Evolutionary conservation across 2,888 invertebrate species (phyloP).

Genomic region (Cheilosia vernalis): DNA sequence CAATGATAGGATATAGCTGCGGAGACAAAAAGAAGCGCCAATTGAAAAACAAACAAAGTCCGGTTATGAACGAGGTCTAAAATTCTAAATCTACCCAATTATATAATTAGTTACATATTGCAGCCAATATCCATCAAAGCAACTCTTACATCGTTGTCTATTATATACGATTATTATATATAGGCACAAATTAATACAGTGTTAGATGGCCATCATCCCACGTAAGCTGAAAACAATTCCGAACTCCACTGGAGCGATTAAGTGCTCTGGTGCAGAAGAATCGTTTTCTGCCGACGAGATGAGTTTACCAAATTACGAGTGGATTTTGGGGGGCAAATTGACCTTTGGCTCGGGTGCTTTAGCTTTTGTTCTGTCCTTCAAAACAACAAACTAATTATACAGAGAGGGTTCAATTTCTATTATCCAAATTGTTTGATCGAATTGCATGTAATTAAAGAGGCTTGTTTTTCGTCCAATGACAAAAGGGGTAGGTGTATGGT

Average conservation of each 20-base stretch:
- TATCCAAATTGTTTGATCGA: conserved; percentile 19
- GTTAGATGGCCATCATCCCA: too few species aligned
- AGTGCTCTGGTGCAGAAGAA: conserved; percentile 12
- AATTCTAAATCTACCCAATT: conserved; percentile 29
- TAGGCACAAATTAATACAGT: too few species aligned
- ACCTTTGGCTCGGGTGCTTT: not conserved
- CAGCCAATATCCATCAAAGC: not conserved
- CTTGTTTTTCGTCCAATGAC: conserved; percentile 9
- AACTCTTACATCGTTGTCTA: not conserved
- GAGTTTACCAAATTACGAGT: not conserved
- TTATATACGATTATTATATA: too few species aligned
- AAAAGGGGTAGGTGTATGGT: not conserved
- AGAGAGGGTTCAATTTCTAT: conserved; percentile 22
- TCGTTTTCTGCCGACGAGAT: not conserved
- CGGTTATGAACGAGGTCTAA: not conserved
- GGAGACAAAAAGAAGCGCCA: conserved; percentile 41
- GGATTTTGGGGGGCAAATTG: not conserved
- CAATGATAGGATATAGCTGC: conserved; percentile 90
- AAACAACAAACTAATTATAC: conserved; percentile 37
- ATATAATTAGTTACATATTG: not conserved
- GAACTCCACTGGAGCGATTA: conserved; percentile 17
- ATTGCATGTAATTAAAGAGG: conserved; percentile 23
- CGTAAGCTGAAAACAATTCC: too few species aligned
- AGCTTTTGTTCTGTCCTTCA: not conserved
- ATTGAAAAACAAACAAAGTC: too few species aligned